phyloP scores from a whole-genome alignment of 1,140 invertebrate genomes.

The Bombus cullumanus region DNA sequence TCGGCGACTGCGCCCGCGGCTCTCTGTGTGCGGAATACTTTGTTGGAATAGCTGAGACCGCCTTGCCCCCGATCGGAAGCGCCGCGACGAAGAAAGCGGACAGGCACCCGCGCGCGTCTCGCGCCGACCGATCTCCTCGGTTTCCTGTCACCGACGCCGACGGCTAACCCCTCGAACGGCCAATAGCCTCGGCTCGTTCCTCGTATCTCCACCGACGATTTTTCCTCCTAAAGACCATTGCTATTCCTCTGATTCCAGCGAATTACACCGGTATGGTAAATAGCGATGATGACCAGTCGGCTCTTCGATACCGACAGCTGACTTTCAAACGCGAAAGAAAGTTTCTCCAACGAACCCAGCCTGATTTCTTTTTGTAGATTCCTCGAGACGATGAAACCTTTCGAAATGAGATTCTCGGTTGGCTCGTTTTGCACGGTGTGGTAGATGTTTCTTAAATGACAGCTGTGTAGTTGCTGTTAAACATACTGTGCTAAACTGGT shows the following conservation, averaged over 20 bases:
- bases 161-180: neutral
- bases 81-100: slow-evolving; percentile 19
- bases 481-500: no score
- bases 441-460: no score
- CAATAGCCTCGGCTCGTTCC: neutral
- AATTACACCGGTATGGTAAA: slow-evolving; percentile 6
- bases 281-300: neutral
- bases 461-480: no score
- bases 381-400: no score
- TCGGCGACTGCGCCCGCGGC: slow-evolving; percentile 41
- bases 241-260: neutral
- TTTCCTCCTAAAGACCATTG: neutral
- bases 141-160: neutral
- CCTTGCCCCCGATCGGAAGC: slow-evolving; percentile 44
- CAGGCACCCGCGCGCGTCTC: neutral
- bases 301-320: neutral
- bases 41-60: slow-evolving; percentile 44
- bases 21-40: slow-evolving; percentile 53
- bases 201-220: neutral
- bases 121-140: slow-evolving; percentile 19
- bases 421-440: no score
- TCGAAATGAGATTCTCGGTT: no score
- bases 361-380: neutral
- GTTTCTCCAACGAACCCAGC: neutral
- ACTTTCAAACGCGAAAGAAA: neutral